Percentiles rank a stretch among this genome's conserved stretches.
Conservation (phyloP, 2,113 vertebrate species). For the Physeter macrocephalus region DNA sequence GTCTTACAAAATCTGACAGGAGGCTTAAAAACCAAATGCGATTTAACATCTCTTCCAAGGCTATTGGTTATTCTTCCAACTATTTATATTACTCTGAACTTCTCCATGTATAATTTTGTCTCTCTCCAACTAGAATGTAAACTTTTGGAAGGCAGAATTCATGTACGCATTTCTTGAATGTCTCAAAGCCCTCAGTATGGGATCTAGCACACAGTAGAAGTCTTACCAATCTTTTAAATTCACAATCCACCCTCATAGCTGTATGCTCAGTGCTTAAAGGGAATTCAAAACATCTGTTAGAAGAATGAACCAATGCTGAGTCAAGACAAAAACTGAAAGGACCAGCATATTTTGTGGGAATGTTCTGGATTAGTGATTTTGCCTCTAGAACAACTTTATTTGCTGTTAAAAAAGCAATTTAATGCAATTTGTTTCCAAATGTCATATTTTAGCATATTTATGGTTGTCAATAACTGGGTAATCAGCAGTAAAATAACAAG, state of each 20-base stretch:
- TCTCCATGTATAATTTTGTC: not conserved
- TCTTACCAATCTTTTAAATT: conserved; percentile 7
- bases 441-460: conserved; percentile 37
- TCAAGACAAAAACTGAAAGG: conserved; percentile 28
- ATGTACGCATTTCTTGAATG: not conserved
- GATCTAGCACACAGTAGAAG: not conserved
- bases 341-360: conserved; percentile 17
- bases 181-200: not conserved
- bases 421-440: conserved; percentile 34
- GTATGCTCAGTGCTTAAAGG: not conserved
- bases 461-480: not conserved
- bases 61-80: not conserved
- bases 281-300: conserved; percentile 14
- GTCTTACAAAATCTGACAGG: not conserved
- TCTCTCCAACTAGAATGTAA: not conserved
- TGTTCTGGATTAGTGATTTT: conserved; percentile 46
- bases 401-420: conserved; percentile 32
- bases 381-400: conserved; percentile 44
- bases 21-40: not conserved
- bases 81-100: not conserved
- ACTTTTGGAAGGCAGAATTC: not conserved
- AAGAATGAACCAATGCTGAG: conserved; percentile 32
- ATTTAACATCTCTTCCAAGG: not conserved
- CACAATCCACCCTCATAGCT: not conserved
- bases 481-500: conserved; percentile 35